Evolutionary conservation across 1,140 invertebrate species (phyloP).

Genomic region (Hirudo medicinalis): DNA sequence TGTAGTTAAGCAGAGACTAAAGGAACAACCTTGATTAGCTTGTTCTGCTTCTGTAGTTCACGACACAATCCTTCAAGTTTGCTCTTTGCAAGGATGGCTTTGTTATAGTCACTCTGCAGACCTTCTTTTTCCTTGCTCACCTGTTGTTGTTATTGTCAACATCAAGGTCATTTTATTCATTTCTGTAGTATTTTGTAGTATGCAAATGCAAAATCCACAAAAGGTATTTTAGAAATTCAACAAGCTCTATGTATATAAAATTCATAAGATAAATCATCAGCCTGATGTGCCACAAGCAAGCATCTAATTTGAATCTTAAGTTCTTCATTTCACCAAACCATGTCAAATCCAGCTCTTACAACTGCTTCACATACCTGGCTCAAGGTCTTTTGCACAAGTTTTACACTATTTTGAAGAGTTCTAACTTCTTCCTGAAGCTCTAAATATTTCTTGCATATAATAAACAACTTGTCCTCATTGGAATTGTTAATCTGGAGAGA

Average conservation of each 20-base stretch:
- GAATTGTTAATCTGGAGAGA: slow-evolving; percentile 52
- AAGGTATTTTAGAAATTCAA: neutral
- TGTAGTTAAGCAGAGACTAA: no score
- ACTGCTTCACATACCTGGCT: slow-evolving; percentile 27
- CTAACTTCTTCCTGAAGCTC: slow-evolving; percentile 64
- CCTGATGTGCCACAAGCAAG: neutral
- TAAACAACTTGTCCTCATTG: slow-evolving; percentile 60
- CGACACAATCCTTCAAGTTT: slow-evolving; percentile 73
- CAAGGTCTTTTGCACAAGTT: slow-evolving; percentile 36
- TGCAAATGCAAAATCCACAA: neutral
- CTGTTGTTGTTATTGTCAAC: slow-evolving; percentile 24
- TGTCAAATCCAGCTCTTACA: neutral
- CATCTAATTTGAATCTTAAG: neutral
- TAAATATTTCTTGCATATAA: slow-evolving; percentile 58
- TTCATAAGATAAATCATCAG: neutral
- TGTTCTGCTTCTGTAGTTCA: slow-evolving; percentile 78
- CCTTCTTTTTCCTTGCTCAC: slow-evolving; percentile 66
- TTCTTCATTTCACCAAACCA: neutral
- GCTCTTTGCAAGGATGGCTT: slow-evolving; percentile 62
- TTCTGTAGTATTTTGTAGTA: neutral
- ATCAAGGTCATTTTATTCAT: neutral
- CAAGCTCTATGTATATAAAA: neutral
- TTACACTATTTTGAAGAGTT: slow-evolving; percentile 48
- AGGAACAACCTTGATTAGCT: slow-evolving; percentile 57
- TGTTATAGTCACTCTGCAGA: slow-evolving; percentile 65